phyloP scores from a whole-genome alignment of 1,140 invertebrate genomes.

The Cryptotermes secundus region DNA sequence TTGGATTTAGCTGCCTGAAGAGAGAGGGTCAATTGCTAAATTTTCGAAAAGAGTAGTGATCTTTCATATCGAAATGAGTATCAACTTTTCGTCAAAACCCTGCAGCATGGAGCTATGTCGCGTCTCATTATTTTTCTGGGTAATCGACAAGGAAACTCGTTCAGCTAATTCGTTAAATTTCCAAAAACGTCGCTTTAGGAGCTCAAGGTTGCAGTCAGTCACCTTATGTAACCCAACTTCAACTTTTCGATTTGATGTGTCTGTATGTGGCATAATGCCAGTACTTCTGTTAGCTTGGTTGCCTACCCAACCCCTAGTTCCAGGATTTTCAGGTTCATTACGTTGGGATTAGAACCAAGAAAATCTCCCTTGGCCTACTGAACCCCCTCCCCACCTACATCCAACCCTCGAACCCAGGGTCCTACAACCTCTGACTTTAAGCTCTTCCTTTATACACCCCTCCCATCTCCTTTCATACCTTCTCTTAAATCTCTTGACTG shows the following conservation, averaged over 20 bases:
- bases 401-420: too few relatives aligned
- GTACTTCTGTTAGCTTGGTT: background rate
- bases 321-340: conserved; percentile 35
- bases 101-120: too few relatives aligned
- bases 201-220: too few relatives aligned
- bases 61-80: too few relatives aligned
- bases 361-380: conserved; percentile 24
- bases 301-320: background rate
- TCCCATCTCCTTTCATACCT: background rate
- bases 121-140: too few relatives aligned
- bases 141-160: too few relatives aligned
- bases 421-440: conserved; percentile 24
- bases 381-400: background rate
- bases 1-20: too few relatives aligned
- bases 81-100: too few relatives aligned
- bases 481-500: conserved; percentile 32
- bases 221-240: too few relatives aligned
- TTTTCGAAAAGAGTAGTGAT: too few relatives aligned
- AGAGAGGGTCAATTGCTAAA: too few relatives aligned
- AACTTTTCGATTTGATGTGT: background rate
- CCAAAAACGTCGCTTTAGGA: background rate
- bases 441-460: conserved; percentile 3
- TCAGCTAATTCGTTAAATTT: background rate
- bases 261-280: background rate
- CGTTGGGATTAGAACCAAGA: conserved; percentile 33